phyloP scores from a whole-genome alignment of 2,113 vertebrate species.

The Campylomormyrus numenius region DNA sequence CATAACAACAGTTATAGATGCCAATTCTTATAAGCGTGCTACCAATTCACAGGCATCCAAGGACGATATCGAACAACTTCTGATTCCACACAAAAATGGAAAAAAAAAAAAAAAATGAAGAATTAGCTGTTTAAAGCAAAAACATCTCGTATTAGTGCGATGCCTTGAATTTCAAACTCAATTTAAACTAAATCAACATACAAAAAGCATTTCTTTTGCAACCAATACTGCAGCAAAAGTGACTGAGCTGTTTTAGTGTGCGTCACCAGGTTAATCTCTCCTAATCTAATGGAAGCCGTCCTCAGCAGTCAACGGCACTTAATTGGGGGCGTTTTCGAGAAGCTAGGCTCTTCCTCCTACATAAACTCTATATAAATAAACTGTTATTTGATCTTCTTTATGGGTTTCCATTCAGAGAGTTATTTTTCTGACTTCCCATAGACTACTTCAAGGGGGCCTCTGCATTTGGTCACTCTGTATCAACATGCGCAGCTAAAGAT shows the following conservation, averaged over 20 bases:
- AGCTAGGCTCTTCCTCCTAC: not conserved
- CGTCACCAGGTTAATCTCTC: conserved; percentile 23
- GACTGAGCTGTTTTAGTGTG: conserved; percentile 28
- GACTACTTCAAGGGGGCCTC: not conserved
- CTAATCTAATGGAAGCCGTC: conserved; percentile 14
- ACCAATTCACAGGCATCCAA: conserved; percentile 25
- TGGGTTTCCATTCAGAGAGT: not conserved
- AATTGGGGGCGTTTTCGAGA: not conserved
- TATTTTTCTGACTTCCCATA: not conserved
- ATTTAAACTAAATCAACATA: conserved; percentile 32
- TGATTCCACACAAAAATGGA: conserved; percentile 32
- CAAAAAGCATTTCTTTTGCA: conserved; percentile 24
- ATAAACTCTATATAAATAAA: conserved; percentile 2
- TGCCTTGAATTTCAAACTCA: conserved; percentile 40
- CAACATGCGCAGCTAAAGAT: not conserved
- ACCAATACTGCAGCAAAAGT: conserved; percentile 37
- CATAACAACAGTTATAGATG: conserved; percentile 17
- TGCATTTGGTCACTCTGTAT: conserved; percentile 12
- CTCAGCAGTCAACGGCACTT: not conserved
- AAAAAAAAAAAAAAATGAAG: not conserved
- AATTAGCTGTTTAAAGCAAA: conserved; percentile 23
- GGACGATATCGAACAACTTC: conserved; percentile 15
- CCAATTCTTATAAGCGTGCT: conserved; percentile 20
- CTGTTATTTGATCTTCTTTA: not conserved
- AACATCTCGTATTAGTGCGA: conserved; percentile 42